Base-by-base conservation (phyloP, 2,113 vertebrate species). In the Diphyllodes magnificus region DNA sequence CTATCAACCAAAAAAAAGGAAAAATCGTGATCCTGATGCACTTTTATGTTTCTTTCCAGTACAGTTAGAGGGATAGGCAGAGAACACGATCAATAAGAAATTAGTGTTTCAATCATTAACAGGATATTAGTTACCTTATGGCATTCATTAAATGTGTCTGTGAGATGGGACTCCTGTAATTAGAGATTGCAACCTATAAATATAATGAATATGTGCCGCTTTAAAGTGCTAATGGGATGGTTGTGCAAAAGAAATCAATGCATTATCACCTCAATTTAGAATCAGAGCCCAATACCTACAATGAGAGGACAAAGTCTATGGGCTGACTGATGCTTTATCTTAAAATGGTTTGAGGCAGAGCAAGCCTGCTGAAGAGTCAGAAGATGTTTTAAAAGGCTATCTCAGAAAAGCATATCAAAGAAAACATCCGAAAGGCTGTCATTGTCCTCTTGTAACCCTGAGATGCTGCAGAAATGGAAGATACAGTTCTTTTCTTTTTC, bases 41-140 rank as follows among this genome's bases (percentile, higher is more conserved):
- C n/a, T 89, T 84, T 13, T 79, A 17, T n/a, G 19, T 79, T 75
- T 82, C n/a, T 50, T 94, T 72, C 44, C 37, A 64, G 23, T 90
- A 40, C 8, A 81, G 44, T 73, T 75, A 53, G 13, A 90, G 23
- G 15, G 24, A 42, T 33, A 83, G 18, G 15, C 31, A 79, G 53
- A 84, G 49, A 89, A 40, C 3, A 30, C 15, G 37, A 95, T 97
- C 95, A 91, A 93, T 96, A 94, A 77, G 68, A 93, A 95, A 95
- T 94, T 68, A 95, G 47, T 44, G 33, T 77, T 95, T 88, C 86
- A 92, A 18, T 92, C 88, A 92, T 93, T 96, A 93, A 68, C 54
- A 89, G 87, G 86, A 73, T 92, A 88, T 88, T 87, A 84, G 59
- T 95, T 94, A 87, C 47, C n/a, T 49, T 50, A 37, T 76, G 82